Base-by-base conservation (phyloP, 2,888 invertebrate species). In the Arctia plantaginis region DNA sequence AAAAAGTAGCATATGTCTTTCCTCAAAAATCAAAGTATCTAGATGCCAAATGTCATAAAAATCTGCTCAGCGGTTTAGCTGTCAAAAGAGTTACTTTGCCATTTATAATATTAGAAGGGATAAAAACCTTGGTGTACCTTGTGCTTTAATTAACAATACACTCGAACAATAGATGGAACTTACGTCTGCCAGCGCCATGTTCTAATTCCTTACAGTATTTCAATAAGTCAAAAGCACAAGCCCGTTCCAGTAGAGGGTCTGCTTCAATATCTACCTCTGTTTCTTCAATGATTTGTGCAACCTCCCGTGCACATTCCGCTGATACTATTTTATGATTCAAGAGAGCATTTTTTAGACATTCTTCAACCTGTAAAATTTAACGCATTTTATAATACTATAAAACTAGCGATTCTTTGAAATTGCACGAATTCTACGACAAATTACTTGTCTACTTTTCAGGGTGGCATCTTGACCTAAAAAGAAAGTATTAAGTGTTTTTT, bases 181-280 rank as follows among this genome's bases (percentile, higher is more conserved):
- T 96, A 99, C 98, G 98, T 96, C 99, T 97, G 80, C 99, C 99
- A 89, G 98, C 98, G 73, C 99, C 99, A 90, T 98, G 98, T 69
- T 97, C 97, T 39, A 99, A 96, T 87, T 97, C 97, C 81, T 97
- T 97, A 89, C 98, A 98, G 90, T 97, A 98, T 87, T 97, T 97
- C 68, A 97, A 93, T 77, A 98, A 96, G 93, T 99, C 99, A 33
- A 98, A 94, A 15, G 98, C 97, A 90, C 99, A 99, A 0, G 98
- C 98, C 80, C 97, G 96, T 90, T 99, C 98, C 76, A 99, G 94
- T 69, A 99, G 93, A 0, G 99, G 99, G 95, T 99, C 99, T 1
- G 98, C 98, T 84, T 99, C 98, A 79, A 99, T 99, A 91, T 99
- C 99, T 0, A 99, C 98, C 89, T 98, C 97, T 0, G 98, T 97